Percentiles rank a stretch among this genome's conserved stretches.
Conservation (phyloP, 2,888 invertebrate genomes). For the Plagodis pulveraria region DNA sequence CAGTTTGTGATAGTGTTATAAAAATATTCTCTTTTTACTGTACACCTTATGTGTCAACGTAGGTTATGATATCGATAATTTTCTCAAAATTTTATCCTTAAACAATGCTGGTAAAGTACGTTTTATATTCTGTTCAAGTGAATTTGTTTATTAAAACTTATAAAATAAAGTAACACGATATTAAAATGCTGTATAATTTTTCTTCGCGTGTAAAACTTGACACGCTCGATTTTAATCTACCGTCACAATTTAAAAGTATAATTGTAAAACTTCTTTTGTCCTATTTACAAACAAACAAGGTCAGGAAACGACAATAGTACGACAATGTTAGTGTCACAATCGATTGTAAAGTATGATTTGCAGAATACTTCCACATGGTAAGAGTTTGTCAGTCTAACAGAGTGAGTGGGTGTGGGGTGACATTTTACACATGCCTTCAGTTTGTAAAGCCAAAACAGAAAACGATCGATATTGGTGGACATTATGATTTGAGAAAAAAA, state of each 20-base stretch:
- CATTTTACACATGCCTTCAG: background rate
- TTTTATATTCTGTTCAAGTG: background rate
- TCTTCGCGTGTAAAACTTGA: constrained; percentile 44
- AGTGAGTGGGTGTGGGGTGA: constrained; percentile 9
- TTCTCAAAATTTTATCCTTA: too few species aligned
- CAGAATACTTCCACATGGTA: constrained; percentile 17
- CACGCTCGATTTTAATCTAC: constrained; percentile 40
- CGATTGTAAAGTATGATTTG: constrained; percentile 27
- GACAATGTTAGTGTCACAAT: constrained; percentile 21
- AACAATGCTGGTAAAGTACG: too few species aligned
- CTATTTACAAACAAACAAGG: constrained; percentile 33
- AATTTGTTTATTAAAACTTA: background rate
- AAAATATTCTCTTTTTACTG: too few species aligned
- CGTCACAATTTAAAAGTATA: constrained; percentile 40
- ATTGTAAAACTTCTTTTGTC: constrained; percentile 37
- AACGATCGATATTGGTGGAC: too few species aligned
- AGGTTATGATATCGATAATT: too few species aligned
- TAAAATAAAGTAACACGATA: background rate
- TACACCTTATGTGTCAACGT: too few species aligned
- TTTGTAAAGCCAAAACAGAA: background rate
- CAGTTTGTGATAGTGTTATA: too few species aligned
- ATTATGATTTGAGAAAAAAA: too few species aligned
- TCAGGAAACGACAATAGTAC: constrained; percentile 22
- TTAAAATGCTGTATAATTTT: constrained; percentile 3
- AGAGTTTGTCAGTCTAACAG: constrained; percentile 17